These are phyloP conservation scores for Palythoa heliodiscus DNA, from an alignment of 92 coral and sea anemone genomes.

Conservation along the genomic window DNA sequence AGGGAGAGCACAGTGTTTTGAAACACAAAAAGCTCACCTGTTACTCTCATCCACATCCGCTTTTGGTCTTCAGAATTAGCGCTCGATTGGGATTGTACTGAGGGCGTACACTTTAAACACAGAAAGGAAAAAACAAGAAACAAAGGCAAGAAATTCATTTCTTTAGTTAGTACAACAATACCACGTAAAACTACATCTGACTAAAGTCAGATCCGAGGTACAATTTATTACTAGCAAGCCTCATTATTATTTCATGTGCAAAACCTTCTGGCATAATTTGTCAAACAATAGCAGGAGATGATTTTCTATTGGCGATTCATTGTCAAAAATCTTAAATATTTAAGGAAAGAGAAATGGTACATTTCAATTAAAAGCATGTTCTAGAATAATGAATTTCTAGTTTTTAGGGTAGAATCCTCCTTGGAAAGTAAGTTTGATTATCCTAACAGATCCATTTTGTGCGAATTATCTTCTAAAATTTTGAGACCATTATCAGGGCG, in stretches of 20 bases:
- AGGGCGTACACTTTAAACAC: background rate
- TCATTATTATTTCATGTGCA: conserved; percentile 38
- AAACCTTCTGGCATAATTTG: conserved; percentile 15
- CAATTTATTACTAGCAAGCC: conserved; percentile 23
- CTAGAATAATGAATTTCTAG: background rate
- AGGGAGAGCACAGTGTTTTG: background rate
- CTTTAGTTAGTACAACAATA: background rate
- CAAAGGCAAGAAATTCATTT: background rate
- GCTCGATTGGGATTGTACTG: background rate
- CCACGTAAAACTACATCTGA: background rate
- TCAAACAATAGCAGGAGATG: conserved; percentile 6
- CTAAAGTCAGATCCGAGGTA: background rate
- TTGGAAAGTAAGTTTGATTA: background rate
- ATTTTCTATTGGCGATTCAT: conserved; percentile 24
- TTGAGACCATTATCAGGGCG: background rate
- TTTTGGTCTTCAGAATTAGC: background rate
- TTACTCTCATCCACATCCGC: conserved; percentile 3
- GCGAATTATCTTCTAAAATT: background rate
- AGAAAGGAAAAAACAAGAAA: background rate
- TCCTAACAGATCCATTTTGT: background rate
- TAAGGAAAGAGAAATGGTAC: background rate
- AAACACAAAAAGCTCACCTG: conserved; percentile 9
- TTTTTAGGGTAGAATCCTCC: background rate
- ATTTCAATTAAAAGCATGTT: background rate
- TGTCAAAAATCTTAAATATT: conserved; percentile 17